Evolutionary conservation across 2,888 invertebrate species (phyloP).

Genomic region (Eueremaeus valkanovi): DNA sequence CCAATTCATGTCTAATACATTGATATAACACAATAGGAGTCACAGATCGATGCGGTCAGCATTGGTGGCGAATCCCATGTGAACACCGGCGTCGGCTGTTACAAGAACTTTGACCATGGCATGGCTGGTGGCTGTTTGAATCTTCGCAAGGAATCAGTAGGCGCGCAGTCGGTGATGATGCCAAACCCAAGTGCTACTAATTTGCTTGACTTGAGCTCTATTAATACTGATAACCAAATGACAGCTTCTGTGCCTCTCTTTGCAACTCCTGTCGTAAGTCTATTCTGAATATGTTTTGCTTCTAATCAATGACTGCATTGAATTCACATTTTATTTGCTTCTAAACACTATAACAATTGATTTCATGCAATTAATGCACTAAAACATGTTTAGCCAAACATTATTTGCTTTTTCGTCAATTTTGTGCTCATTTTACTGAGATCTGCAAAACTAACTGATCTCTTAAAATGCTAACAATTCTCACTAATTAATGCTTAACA

Average conservation of each 20-base stretch:
- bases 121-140: conserved; percentile 49
- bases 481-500: no score
- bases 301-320: not conserved
- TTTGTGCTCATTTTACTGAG: not conserved
- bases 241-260: conserved; percentile 21
- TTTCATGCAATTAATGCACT: not conserved
- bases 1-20: no score
- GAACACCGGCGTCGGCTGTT: conserved; percentile 54
- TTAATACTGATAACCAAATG: not conserved
- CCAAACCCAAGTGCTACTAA: conserved; percentile 22
- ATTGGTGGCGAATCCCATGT: conserved; percentile 48
- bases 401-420: not conserved
- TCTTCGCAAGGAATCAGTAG: conserved; percentile 47
- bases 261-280: conserved; percentile 8
- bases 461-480: no score
- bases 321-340: not conserved
- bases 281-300: not conserved
- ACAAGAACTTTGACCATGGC: conserved; percentile 53
- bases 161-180: not conserved
- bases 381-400: not conserved
- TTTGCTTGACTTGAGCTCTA: conserved; percentile 8
- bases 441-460: no score
- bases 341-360: not conserved
- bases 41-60: conserved; percentile 46
- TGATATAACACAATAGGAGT: no score